Evolutionary conservation across 2,113 vertebrate species (phyloP), one percentile per base, ranked within the genome.

Genomic region (Paralichthys olivaceus): DNA sequence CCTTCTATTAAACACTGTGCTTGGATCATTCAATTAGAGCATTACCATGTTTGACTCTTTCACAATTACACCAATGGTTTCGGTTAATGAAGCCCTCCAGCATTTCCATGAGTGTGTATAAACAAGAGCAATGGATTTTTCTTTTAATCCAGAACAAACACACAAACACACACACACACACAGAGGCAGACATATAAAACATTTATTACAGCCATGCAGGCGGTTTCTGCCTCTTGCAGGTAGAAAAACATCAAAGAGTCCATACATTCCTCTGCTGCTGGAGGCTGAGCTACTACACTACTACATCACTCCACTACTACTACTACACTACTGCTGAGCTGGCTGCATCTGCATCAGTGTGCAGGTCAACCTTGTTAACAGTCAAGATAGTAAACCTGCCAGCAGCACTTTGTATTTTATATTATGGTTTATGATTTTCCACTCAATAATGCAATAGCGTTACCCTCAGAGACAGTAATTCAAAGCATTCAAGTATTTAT

Each of bases 191-290:
- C 51, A 53, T 57, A 78, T 79, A 49, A 60, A 79, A 81, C 54
- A 32, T 78, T 72, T 49, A 34, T 62, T 45, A 62, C 19, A 65
- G 4, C 20, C 57, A 55, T 55, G 47, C 78, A 49, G 59, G 56
- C 66, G 51, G 37, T 12, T 47, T 53, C n/a, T 58, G 14, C 56
- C 55, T 62, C 55, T 62, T 58, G 67, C 63, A 84, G 77, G 54
- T 62, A 26, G 37, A 62, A 34, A 20, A 47, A 81, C 77, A 80
- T 87, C 69, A 80, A 82, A 80, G 80, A 34, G 63, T 9, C 29
- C 32, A 11, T 63, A 28, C 29, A 14, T 51, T 53, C 28, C 20
- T 5, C 54, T 62, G 45, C 19, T 32, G 82, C 84, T 37, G 55
- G 37, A 79, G 81, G 67, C 64, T 65, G 55, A 64, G 34, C 26